phyloP scores from a whole-genome alignment of 2,113 vertebrate genomes.

The Abramis brama region DNA sequence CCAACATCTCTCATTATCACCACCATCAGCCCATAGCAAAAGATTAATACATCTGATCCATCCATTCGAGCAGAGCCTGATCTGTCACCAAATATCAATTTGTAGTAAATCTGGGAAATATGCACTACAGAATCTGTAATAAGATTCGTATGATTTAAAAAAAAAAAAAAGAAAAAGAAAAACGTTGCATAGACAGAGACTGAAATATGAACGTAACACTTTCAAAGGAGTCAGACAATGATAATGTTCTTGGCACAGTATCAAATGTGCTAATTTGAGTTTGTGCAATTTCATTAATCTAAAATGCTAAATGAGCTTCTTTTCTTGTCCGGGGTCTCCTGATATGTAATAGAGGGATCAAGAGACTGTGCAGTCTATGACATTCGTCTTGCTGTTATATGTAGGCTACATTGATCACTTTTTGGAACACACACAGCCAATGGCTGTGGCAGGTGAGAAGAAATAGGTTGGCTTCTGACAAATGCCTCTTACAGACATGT shows the following conservation, averaged over 20 bases:
- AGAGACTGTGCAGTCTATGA: slow-evolving; percentile 15
- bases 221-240: slow-evolving; percentile 34
- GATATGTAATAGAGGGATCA: slow-evolving; percentile 25
- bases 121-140: slow-evolving; percentile 40
- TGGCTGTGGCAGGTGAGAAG: slow-evolving; percentile 31
- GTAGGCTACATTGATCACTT: slow-evolving; percentile 30
- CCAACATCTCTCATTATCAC: slow-evolving; percentile 46
- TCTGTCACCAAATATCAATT: slow-evolving; percentile 40
- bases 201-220: slow-evolving; percentile 25
- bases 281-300: slow-evolving; percentile 22
- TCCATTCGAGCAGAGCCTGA: slow-evolving; percentile 27
- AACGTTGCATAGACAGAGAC: not conserved
- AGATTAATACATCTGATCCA: slow-evolving; percentile 51
- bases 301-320: slow-evolving; percentile 26
- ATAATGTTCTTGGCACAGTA: not conserved
- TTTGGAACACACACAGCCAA: slow-evolving; percentile 18
- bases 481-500: slow-evolving; percentile 49
- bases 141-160: slow-evolving; percentile 1
- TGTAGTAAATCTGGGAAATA: slow-evolving; percentile 46
- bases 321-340: slow-evolving; percentile 7
- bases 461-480: slow-evolving; percentile 52
- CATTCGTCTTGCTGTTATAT: slow-evolving; percentile 21
- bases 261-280: slow-evolving; percentile 14
- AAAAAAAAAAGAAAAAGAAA: too few relatives aligned
- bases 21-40: slow-evolving; percentile 44